These are phyloP conservation scores for Trachelus troglodyta DNA, from an alignment of 2,888 invertebrate species.

Conservation along the genomic window DNA sequence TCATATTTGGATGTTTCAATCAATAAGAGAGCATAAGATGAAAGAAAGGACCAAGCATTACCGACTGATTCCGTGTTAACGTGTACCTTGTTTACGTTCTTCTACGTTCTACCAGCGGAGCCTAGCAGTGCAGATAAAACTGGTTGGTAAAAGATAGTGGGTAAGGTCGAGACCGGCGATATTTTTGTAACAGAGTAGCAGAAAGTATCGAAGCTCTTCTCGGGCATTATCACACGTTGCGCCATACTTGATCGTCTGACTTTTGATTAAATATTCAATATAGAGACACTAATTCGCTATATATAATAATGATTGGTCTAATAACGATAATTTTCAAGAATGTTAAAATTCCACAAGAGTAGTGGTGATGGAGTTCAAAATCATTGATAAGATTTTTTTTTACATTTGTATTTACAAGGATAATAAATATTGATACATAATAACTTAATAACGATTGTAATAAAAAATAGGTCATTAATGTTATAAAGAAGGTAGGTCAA, in stretches of 20 bases:
- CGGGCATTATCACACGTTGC: not conserved
- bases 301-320: not conserved
- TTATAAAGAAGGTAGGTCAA: not conserved
- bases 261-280: constrained; percentile 6
- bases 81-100: not conserved
- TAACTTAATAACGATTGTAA: constrained; percentile 3
- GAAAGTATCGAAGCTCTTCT: constrained; percentile 33
- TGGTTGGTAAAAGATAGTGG: constrained; percentile 41
- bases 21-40: not conserved
- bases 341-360: not conserved
- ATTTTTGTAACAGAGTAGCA: constrained; percentile 52
- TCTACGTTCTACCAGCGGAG: not conserved
- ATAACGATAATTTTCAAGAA: not conserved
- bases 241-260: not conserved
- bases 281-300: not conserved
- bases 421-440: constrained; percentile 32
- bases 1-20: not conserved
- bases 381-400: constrained; percentile 28
- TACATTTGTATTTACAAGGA: constrained; percentile 51
- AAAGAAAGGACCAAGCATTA: not conserved
- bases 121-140: constrained; percentile 28
- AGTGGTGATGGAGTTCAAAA: not conserved
- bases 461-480: constrained; percentile 40
- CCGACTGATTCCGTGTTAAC: not conserved
- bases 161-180: constrained; percentile 54